Base-by-base conservation (phyloP, 2,888 invertebrate genomes). In the Archaeoteleia sp. region DNA sequence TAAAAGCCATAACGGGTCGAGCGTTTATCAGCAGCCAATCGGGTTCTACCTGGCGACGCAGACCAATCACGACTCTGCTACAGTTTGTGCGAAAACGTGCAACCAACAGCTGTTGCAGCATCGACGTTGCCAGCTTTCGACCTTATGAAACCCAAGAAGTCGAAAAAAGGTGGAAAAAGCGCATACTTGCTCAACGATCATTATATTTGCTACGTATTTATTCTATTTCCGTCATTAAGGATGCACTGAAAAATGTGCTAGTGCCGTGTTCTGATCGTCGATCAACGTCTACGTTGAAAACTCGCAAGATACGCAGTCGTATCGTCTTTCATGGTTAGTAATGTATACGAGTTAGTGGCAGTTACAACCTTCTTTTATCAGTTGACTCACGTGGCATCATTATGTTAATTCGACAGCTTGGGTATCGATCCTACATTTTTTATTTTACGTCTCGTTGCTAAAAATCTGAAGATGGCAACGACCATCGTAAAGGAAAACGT, bases 1-100 rank as follows among this genome's bases (percentile, higher is more conserved):
- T 73, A 74, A 70, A 60, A 54, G 45, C 46, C 37, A 62, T 51
- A 27, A 72, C 48, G 55, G 60, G 51, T 63, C 67, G 27, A 46
- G 58, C 27, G 13, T 17, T 81, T 78, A 78, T 78, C 74, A 72
- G 48, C 51, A 60, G 65, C 79, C 80, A 79, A 82, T 82, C 77
- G 74, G 72, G 46, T 62, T 49, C 45, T 65, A 30, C 45, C 62
- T 57, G 58, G 66, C 51, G 25, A 61, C 67, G 67, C 70, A 69
- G 70, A 73, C 79, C 79, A 81, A 81, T 82, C 8, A 14, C 34
- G 1, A 10, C 14, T 42, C 20, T 8, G 54, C 72, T 74, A n/a
- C n/a, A n/a, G n/a, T n/a, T n/a, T n/a, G n/a, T n/a, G n/a, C n/a
- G 67, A 70, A 66, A 75, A 58, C 58, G 58, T 49, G 58, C 49